Base-by-base conservation (phyloP, 2,797 vertebrate genomes). In the Danio aesculapii region DNA sequence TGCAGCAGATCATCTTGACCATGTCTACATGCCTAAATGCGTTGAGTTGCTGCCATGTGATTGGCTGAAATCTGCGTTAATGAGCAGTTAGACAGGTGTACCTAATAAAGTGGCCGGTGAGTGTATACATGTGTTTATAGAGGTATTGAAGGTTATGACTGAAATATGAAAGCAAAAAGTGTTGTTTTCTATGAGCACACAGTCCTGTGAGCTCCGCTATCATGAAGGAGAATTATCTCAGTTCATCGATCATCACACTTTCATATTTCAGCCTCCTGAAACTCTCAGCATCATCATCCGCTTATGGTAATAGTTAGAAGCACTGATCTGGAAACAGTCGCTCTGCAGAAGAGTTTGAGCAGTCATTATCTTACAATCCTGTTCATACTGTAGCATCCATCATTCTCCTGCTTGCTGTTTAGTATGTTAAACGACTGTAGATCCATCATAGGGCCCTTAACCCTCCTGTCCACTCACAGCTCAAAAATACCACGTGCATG, bases 371-470 rank as follows among this genome's bases (percentile, higher is more conserved):
- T 68, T 39, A 14, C 43, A 39, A 16, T 57, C 4, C 41, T n/a
- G 16, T 16, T 43, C 43, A 13, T 17, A 30, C 30, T 1, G 30
- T 30, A 19, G 10, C 17, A 1, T 46, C 49, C 14, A 21, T 44
- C 19, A 46, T 30, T 55, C 9, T 44, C 55, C 68, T 8, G 39
- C 4, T 47, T 69, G 49, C 61, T 52, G 39, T 76, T 75, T 66
- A 55, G 64, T 55, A 72, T 63, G 70, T 86, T 86, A 84, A 86
- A 82, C 41, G 52, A 44, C 62, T 59, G 55, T 47, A 39, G 66
- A 79, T 74, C 52, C 67, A 68, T 82, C 85, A 74, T 41, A 44
- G 77, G 67, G 44, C 52, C 16, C 11, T 73, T 86, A 84, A 84
- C 30, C 30, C 30, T 30, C 30, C 30, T 30, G 30, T 30, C 30